phyloP scores from a whole-genome alignment of 2,888 invertebrate species.

The Ormyrus nitidulus region DNA sequence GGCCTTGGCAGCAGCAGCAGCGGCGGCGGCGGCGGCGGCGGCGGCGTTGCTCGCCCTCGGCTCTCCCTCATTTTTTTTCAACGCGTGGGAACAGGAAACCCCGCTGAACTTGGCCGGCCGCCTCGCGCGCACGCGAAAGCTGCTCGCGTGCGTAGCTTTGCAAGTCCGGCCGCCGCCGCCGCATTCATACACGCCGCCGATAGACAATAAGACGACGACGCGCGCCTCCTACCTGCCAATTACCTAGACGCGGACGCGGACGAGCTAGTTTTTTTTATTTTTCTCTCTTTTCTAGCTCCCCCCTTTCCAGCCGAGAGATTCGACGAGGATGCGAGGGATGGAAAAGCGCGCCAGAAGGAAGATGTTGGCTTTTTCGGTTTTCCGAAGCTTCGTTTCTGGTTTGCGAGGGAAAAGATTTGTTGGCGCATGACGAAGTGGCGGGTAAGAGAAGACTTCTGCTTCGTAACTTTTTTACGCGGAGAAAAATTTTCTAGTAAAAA shows the following conservation, averaged over 20 bases:
- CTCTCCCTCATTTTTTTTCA: slow-evolving; percentile 18
- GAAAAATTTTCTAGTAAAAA: too few relatives aligned
- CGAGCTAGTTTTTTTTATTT: not conserved
- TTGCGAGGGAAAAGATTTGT: too few relatives aligned
- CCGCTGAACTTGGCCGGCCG: slow-evolving; percentile 47
- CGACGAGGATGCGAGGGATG: too few relatives aligned
- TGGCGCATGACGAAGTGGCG: too few relatives aligned
- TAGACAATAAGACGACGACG: slow-evolving; percentile 37
- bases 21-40: not conserved
- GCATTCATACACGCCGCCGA: not conserved
- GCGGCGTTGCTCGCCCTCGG: not conserved
- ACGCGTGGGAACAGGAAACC: slow-evolving; percentile 58
- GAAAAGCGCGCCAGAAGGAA: too few relatives aligned
- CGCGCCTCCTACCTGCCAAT: slow-evolving; percentile 7
- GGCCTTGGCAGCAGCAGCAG: too few relatives aligned
- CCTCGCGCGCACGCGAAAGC: slow-evolving; percentile 50
- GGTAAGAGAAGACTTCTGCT: too few relatives aligned
- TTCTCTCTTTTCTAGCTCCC: not conserved
- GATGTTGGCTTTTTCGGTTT: too few relatives aligned
- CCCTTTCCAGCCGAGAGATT: too few relatives aligned
- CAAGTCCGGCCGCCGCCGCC: slow-evolving; percentile 41
- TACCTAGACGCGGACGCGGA: not conserved
- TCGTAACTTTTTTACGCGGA: too few relatives aligned
- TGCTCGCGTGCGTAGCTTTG: slow-evolving; percentile 44
- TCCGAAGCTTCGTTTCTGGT: too few relatives aligned